Evolutionary conservation across 2,888 invertebrate genomes (phyloP), one percentile per base, ranked within the genome.

Genomic region (Adineta ricciae): DNA sequence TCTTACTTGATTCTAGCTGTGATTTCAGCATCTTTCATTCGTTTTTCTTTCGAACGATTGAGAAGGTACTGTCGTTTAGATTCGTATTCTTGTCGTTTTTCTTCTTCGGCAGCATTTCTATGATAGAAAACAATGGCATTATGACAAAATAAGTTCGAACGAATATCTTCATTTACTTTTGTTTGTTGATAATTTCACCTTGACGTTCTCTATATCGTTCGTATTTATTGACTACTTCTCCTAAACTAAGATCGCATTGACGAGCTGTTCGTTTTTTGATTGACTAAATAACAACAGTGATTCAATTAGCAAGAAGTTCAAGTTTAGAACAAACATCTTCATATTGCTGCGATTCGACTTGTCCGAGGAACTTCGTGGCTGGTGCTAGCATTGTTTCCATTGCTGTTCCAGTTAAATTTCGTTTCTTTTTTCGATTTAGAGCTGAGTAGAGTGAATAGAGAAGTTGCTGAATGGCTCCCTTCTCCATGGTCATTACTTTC

Each of bases 331-430:
- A 86, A 87, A 90, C 90, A 88, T 90, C 89, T 88, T 89, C 89
- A 86, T 90, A 90, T 36, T 90, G 89, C 27, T 87, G 87, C 87
- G 88, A 89, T 87, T 90, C 89, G 19, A 89, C 88, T 82, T 88
- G 88, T 87, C 89, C 89, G 38, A 90, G 88, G 86, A 90, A 90
- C 16, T 89, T 89, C 24, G 89, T 89, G 27, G 90, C 90, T 46
- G 89, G 88, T 24, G 90, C 89, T 52, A 89, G 88, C 88, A 90
- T 90, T 1, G 90, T 90, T 87, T 90, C 90, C 89, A 90, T 90
- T 85, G 90, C 90, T 86, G 89, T 88, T 56, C 89, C 89, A 50
- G 90, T 90, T 24, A 90, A 87, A 86, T 89, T 89, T 21, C 89
- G 88, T 85, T 90, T 90, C 86, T 89, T 88, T 87, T 90, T 90